Base-by-base conservation (phyloP, 2,888 invertebrate species). In the Caenorhabditis uteleia region DNA sequence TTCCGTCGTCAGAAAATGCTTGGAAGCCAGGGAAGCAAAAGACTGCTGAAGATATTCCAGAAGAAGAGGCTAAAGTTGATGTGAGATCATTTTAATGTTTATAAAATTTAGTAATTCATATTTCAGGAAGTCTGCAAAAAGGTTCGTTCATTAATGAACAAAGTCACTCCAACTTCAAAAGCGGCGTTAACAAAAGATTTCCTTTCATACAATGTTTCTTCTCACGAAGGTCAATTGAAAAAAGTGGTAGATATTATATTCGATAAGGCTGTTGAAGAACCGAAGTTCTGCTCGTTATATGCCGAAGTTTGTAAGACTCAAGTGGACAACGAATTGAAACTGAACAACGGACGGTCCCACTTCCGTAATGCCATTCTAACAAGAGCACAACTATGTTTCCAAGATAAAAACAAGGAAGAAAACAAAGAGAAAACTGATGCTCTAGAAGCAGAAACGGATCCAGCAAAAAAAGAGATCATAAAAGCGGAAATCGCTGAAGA, bases 81-180 rank as follows among this genome's bases (percentile, higher is more conserved):
- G 60, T 65, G 2, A 31, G 40, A 43, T 6, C 25, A n/a, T n/a
- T n/a, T 18, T 2, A 40, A 40, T 12, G 23, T 31, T 29, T 6
- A 12, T 33, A 23, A 33, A 31, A 14, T 29, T 14, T 14, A n/a
- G 6, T 23, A 12, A n/a, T 8, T 6, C n/a, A 1, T 40, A 25
- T 47, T 58, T 54, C 23, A 68, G 67, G 49, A 47, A n/a, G 48
- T 70, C 10, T 62, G 70, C 51, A 77, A 76, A 51, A 61, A 61
- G 21, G 70, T 75, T 16, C 71, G 79, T 20, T 57, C 77, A 16
- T 43, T 79, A 20, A 66, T 79, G 53, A 78, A 79, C 72, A 79
- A 79, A 57, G 69, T 79, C 42, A 77, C 79, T 7, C 79, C 78
- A 7, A 72, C 69, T 12, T 74, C 72, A 8, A 69, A 72, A 54